Percentiles rank a stretch among this genome's conserved stretches.
Evolutionary conservation across 2,888 invertebrate species (phyloP).

Genomic region (Acrocyrtus sp.): DNA sequence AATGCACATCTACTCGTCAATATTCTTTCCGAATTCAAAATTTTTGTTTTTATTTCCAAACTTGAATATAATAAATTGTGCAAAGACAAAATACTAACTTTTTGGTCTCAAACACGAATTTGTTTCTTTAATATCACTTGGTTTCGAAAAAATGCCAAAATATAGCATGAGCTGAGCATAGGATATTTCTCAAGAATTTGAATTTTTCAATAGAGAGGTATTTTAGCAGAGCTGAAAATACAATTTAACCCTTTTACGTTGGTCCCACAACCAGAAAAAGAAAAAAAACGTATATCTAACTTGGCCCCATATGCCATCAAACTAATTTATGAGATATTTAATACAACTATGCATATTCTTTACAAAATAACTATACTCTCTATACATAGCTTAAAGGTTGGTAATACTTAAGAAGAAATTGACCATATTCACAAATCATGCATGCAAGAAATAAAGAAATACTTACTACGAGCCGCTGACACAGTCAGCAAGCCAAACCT

Average conservation of each 20-base stretch:
- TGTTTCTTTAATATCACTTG: slow-evolving; percentile 40
- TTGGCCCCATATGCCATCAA: slow-evolving; percentile 21
- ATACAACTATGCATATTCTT: slow-evolving; percentile 5
- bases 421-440: too few species aligned
- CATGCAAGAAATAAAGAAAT: too few species aligned
- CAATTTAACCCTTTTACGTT: slow-evolving; percentile 4
- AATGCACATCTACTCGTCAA: too few species aligned
- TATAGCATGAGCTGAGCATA: slow-evolving; percentile 21
- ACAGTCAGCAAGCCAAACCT: too few species aligned
- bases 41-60: too few species aligned
- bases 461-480: too few species aligned
- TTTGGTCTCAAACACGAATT: too few species aligned
- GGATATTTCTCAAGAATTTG: slow-evolving; percentile 1
- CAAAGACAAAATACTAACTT: too few species aligned
- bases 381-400: neutral
- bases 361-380: neutral
- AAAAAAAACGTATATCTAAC: neutral
- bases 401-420: slow-evolving; percentile 17
- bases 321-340: slow-evolving; percentile 16
- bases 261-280: slow-evolving; percentile 47
- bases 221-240: slow-evolving; percentile 7
- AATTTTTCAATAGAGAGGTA: neutral
- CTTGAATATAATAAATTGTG: too few species aligned
- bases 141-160: slow-evolving; percentile 30
- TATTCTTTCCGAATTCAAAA: too few species aligned